These are phyloP conservation scores for Dreissena polymorpha DNA, from an alignment of 1,140 invertebrate species.

Conservation along the genomic window DNA sequence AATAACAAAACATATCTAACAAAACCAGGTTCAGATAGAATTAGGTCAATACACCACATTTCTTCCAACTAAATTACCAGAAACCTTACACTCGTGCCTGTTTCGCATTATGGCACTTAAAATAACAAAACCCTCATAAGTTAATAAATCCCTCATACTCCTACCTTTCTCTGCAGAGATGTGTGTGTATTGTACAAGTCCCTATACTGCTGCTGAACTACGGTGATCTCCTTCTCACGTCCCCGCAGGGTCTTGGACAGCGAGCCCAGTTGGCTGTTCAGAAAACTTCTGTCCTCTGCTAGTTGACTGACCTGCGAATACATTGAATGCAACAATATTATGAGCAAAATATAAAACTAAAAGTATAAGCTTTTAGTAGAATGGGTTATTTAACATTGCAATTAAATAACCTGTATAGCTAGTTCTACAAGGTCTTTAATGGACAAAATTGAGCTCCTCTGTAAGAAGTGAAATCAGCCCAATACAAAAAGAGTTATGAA, in stretches of 20 bases:
- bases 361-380: too few species aligned
- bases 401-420: too few species aligned
- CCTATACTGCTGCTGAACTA: constrained; percentile 67
- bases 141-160: background rate
- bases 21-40: background rate
- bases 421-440: too few species aligned
- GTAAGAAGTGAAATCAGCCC: background rate
- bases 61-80: background rate
- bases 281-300: constrained; percentile 74
- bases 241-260: constrained; percentile 72
- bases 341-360: too few species aligned
- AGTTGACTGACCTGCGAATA: constrained; percentile 70
- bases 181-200: constrained; percentile 67
- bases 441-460: background rate
- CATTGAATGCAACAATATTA: too few species aligned
- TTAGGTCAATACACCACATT: background rate
- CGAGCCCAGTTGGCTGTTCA: constrained; percentile 71
- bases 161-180: constrained; percentile 67
- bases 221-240: constrained; percentile 67
- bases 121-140: background rate
- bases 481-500: background rate
- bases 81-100: background rate
- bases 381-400: too few species aligned
- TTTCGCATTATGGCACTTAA: too few species aligned
- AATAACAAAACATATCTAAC: background rate